Evolutionary conservation across 2,888 invertebrate species (phyloP).

Genomic region (Mimas tiliae): DNA sequence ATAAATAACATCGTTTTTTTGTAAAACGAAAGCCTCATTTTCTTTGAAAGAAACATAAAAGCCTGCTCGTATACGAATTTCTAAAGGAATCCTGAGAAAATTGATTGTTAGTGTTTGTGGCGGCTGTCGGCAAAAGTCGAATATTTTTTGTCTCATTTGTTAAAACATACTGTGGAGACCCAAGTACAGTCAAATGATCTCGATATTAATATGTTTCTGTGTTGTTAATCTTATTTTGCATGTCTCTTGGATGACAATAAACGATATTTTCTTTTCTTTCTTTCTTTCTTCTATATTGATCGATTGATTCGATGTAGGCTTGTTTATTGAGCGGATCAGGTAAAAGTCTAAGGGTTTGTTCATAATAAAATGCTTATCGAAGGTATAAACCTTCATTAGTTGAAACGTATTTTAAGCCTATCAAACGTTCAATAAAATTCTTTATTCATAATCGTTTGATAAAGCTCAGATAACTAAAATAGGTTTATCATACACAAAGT

Average conservation of each 20-base stretch:
- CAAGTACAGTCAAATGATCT: neutral
- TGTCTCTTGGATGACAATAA: too few species aligned
- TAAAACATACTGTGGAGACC: neutral
- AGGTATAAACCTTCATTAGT: too few species aligned
- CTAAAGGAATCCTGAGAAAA: neutral
- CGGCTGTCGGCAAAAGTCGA: neutral
- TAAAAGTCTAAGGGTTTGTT: too few species aligned
- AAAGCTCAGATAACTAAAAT: too few species aligned
- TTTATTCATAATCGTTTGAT: too few species aligned
- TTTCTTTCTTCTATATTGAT: slow-evolving; percentile 30
- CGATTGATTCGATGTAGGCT: slow-evolving; percentile 34
- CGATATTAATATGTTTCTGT: too few species aligned
- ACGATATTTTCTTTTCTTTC: too few species aligned
- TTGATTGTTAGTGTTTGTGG: neutral
- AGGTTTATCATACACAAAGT: too few species aligned
- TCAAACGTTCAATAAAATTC: too few species aligned
- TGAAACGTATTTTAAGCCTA: too few species aligned
- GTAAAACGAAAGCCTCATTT: neutral
- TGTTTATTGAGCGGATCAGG: slow-evolving; percentile 31
- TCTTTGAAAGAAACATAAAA: neutral
- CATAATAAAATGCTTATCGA: too few species aligned
- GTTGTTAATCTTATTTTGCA: too few species aligned
- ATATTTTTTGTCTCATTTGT: slow-evolving; percentile 3
- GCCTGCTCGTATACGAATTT: neutral
- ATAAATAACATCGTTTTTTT: neutral